Evolutionary conservation across 2,797 vertebrate genomes (phyloP).

Genomic region (Labeo calbasu): DNA sequence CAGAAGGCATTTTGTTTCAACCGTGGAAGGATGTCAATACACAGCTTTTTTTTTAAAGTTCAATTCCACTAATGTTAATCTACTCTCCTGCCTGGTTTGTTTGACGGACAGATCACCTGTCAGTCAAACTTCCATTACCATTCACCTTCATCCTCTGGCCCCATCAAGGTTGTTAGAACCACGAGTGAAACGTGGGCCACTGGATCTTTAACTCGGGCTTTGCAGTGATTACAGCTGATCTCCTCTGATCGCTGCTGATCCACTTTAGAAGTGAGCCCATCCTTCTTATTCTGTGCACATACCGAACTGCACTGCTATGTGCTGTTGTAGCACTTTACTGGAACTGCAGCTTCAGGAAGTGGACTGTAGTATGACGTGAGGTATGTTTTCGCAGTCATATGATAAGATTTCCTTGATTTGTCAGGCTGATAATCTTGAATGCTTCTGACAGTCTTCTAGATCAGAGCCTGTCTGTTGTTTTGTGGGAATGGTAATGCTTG

Average conservation of each 20-base stretch:
- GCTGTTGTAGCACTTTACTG: background rate
- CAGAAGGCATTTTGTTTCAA: too few relatives aligned
- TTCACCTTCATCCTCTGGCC: background rate
- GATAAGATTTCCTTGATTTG: slow-evolving; percentile 20
- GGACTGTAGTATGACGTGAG: slow-evolving; percentile 33
- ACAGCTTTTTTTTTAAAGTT: too few relatives aligned
- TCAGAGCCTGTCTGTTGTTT: background rate
- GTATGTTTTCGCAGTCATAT: slow-evolving; percentile 19
- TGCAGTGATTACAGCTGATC: slow-evolving; percentile 50
- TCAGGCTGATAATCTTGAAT: background rate
- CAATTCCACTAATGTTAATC: too few relatives aligned
- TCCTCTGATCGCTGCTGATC: slow-evolving; percentile 42
- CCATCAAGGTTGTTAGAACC: background rate
- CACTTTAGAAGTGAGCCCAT: slow-evolving; percentile 39
- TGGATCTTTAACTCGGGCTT: slow-evolving; percentile 39
- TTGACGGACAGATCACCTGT: too few relatives aligned
- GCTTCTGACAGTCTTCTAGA: background rate
- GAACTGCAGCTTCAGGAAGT: slow-evolving; percentile 22
- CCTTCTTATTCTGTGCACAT: slow-evolving; percentile 5
- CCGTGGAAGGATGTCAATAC: too few relatives aligned
- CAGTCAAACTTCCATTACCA: too few relatives aligned
- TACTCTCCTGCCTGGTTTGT: too few relatives aligned
- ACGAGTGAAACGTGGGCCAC: slow-evolving; percentile 17
- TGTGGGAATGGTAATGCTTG: background rate
- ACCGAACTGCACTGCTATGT: slow-evolving; percentile 6